phyloP scores from a whole-genome alignment of 2,797 vertebrate species.

The Amphiprion clarkii region DNA sequence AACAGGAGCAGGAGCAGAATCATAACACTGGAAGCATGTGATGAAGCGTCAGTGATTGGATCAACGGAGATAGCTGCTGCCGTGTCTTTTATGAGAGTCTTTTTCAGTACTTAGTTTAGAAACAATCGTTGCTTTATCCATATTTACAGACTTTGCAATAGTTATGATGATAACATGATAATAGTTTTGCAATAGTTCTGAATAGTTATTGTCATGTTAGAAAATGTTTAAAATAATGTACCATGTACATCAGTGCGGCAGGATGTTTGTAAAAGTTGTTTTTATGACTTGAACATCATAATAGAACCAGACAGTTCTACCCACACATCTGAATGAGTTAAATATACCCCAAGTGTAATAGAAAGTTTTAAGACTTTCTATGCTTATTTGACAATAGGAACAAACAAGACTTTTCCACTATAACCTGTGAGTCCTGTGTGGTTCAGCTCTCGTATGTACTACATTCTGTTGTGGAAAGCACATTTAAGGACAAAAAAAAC shows the following conservation, averaged over 20 bases:
- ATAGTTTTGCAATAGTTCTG: no score
- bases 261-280: not conserved
- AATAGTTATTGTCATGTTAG: no score
- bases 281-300: not conserved
- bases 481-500: slow-evolving; percentile 39
- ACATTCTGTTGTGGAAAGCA: slow-evolving; percentile 27
- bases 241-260: not conserved
- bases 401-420: not conserved
- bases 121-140: not conserved
- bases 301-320: not conserved
- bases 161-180: no score
- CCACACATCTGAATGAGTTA: not conserved
- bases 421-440: not conserved
- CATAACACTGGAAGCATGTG: not conserved
- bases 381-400: not conserved
- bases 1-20: no score
- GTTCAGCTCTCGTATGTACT: not conserved
- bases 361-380: not conserved
- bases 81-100: not conserved
- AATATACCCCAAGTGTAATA: not conserved
- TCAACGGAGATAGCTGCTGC: not conserved
- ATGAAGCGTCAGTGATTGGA: not conserved
- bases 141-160: not conserved
- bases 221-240: slow-evolving; percentile 3
- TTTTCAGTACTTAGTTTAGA: no score